These are phyloP conservation scores for Capitulum mitella DNA, from an alignment of 2,888 invertebrate species.

Conservation along the genomic window DNA sequence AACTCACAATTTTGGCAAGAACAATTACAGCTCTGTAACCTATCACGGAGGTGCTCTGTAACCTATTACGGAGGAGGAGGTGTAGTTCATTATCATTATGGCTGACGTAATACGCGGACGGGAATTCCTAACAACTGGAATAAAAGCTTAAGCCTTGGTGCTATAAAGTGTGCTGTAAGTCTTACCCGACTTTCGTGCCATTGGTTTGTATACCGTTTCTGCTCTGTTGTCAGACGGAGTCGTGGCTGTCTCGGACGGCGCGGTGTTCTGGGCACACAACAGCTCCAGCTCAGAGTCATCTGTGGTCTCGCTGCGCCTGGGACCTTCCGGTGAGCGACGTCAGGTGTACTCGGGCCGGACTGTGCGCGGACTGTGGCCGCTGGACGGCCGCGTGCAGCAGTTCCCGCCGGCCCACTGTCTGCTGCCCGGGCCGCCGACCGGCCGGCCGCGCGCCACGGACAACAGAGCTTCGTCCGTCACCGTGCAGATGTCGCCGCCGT, in stretches of 20 bases:
- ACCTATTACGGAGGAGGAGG: too few relatives aligned
- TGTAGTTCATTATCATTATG: too few relatives aligned
- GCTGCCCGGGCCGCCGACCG: not conserved
- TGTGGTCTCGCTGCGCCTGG: not conserved
- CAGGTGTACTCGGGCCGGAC: not conserved
- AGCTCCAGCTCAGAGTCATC: not conserved
- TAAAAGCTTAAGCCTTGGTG: too few relatives aligned
- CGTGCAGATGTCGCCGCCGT: not conserved
- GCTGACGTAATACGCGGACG: too few relatives aligned
- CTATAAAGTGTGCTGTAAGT: too few relatives aligned
- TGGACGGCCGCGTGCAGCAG: not conserved
- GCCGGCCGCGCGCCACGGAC: not conserved
- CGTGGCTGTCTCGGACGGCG: not conserved
- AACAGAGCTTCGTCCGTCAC: not conserved
- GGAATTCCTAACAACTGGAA: too few relatives aligned
- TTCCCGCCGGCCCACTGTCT: not conserved
- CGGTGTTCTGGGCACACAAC: not conserved
- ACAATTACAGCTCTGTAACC: too few relatives aligned
- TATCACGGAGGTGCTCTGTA: too few relatives aligned
- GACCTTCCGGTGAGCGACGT: not conserved
- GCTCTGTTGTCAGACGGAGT: not conserved
- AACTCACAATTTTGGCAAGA: too few relatives aligned
- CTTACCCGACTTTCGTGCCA: too few relatives aligned
- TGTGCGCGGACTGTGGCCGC: not conserved
- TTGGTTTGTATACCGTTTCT: too few relatives aligned